Evolutionary conservation across 2,113 vertebrate genomes (phyloP).

Genomic region (Pyxicephalus adspersus): DNA sequence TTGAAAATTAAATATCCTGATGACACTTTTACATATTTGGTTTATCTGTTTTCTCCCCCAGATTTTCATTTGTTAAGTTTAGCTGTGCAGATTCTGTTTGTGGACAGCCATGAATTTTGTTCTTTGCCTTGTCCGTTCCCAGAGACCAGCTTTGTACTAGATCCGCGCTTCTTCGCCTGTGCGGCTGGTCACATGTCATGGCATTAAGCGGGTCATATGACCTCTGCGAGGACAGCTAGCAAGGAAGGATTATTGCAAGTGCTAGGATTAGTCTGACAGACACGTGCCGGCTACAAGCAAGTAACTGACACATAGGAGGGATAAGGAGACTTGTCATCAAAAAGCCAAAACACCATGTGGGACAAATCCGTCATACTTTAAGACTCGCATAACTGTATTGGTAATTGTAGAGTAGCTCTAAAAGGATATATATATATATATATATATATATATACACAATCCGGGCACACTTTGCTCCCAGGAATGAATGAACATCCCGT

Average conservation of each 20-base stretch:
- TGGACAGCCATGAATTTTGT: too few species aligned
- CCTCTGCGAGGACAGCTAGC: conserved; percentile 31
- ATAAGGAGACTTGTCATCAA: background rate
- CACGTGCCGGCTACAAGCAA: conserved; percentile 2
- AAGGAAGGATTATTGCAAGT: conserved; percentile 30
- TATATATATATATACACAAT: too few species aligned
- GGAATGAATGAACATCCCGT: too few species aligned
- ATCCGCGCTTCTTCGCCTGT: background rate
- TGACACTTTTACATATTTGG: too few species aligned
- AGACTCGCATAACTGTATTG: too few species aligned
- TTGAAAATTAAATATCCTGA: background rate
- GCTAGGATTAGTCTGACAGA: conserved; percentile 23
- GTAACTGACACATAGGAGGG: background rate
- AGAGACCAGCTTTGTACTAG: background rate
- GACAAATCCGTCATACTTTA: background rate
- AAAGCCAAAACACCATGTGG: background rate
- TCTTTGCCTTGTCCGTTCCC: too few species aligned
- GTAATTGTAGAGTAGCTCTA: too few species aligned
- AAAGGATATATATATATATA: too few species aligned
- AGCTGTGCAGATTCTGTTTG: too few species aligned
- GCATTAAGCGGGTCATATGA: conserved; percentile 35
- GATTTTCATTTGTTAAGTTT: too few species aligned
- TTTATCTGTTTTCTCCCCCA: too few species aligned
- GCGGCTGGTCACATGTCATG: conserved; percentile 8
- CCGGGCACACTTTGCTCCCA: too few species aligned